These are phyloP conservation scores for Thereva unica DNA, from an alignment of 2,888 invertebrate genomes.

Conservation along the genomic window DNA sequence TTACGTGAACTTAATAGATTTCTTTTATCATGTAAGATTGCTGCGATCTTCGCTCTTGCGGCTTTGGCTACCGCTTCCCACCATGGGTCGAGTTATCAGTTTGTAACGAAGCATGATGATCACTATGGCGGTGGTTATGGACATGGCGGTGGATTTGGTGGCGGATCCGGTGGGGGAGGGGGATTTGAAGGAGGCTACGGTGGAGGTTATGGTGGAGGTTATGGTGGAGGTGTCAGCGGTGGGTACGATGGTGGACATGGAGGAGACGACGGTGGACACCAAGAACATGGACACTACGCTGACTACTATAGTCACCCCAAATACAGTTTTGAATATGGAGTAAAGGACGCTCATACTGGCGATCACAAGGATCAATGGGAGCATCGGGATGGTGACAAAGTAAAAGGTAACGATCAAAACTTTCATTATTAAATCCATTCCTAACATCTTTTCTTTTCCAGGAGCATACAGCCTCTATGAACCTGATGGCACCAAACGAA, in stretches of 20 bases:
- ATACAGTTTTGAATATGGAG: constrained; percentile 60
- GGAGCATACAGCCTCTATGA: constrained; percentile 59
- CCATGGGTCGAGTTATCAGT: constrained; percentile 34
- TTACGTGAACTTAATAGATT: not conserved
- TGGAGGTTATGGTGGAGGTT: constrained; percentile 22
- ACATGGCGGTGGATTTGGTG: constrained; percentile 6
- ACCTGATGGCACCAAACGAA: constrained; percentile 60
- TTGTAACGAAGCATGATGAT: constrained; percentile 25
- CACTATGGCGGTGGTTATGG: constrained; percentile 25
- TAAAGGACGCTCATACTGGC: constrained; percentile 59
- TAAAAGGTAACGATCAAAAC: constrained; percentile 42
- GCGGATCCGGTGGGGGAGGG: constrained; percentile 19
- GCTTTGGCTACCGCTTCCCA: constrained; percentile 25
- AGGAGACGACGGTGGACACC: constrained; percentile 30
- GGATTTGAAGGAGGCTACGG: constrained; percentile 27
- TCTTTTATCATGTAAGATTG: constrained; percentile 1
- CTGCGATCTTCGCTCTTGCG: constrained; percentile 16
- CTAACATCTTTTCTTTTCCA: constrained; percentile 27
- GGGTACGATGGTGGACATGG: constrained; percentile 19
- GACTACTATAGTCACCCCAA: constrained; percentile 59
- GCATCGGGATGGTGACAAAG: constrained; percentile 61
- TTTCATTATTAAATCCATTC: too few relatives aligned
- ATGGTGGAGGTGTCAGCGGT: not conserved
- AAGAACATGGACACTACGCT: constrained; percentile 50
- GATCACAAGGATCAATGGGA: constrained; percentile 61